Percentiles rank a stretch among this genome's conserved stretches.
Conservation (phyloP, 2,888 invertebrate genomes). For the Acrobasis suavella region DNA sequence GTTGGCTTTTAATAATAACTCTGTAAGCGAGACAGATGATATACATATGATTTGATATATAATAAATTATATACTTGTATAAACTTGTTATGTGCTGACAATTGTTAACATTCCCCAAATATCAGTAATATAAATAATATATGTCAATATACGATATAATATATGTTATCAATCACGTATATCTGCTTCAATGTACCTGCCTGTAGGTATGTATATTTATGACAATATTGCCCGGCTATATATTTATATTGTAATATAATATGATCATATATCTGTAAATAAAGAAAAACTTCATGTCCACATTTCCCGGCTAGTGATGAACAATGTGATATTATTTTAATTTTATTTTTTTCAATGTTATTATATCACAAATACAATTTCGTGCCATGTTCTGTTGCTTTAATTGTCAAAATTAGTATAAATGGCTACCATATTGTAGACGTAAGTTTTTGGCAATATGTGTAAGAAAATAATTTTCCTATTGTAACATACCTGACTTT, state of each 20-base stretch:
- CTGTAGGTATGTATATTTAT: slow-evolving; percentile 58
- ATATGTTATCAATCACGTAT: slow-evolving; percentile 42
- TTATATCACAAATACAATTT: slow-evolving; percentile 32
- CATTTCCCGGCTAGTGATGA: slow-evolving; percentile 36
- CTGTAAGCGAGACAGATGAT: slow-evolving; percentile 1
- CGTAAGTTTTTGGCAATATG: slow-evolving; percentile 1
- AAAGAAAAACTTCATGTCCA: slow-evolving; percentile 30
- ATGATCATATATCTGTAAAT: slow-evolving; percentile 41
- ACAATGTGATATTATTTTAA: slow-evolving; percentile 38
- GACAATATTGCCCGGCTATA: slow-evolving; percentile 58
- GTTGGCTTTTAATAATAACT: not conserved
- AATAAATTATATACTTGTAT: slow-evolving; percentile 16
- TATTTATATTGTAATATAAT: slow-evolving; percentile 43
- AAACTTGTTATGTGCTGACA: slow-evolving; percentile 15
- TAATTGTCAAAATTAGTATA: slow-evolving; percentile 22
- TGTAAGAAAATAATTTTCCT: slow-evolving; percentile 3
- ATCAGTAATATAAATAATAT: slow-evolving; percentile 16
- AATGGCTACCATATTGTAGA: not conserved
- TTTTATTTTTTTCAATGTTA: slow-evolving; percentile 23
- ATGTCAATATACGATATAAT: slow-evolving; percentile 23
- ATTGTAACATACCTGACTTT: slow-evolving; percentile 15
- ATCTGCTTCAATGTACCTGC: slow-evolving; percentile 69
- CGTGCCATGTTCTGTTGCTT: slow-evolving; percentile 42
- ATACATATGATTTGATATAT: slow-evolving; percentile 5
- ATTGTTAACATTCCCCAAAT: slow-evolving; percentile 22